Evolutionary conservation across 2,888 invertebrate genomes (phyloP), one percentile per base, ranked within the genome.

Genomic region (Pachliopta kotzebuea): DNA sequence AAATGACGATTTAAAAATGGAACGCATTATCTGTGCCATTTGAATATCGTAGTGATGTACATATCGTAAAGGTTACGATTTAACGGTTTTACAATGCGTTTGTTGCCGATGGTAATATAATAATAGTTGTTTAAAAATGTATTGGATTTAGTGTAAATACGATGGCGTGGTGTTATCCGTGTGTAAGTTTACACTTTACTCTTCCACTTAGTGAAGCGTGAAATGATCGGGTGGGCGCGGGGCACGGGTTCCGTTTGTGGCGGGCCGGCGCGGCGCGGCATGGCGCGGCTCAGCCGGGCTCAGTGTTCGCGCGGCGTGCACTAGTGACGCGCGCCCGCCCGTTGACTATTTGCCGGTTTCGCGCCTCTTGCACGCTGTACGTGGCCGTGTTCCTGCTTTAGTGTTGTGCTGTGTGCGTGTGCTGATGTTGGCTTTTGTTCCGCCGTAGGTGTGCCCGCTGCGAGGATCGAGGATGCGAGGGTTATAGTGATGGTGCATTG

Each of bases 401-500:
- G 80, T 80, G 80, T 81, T 77, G 76, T 77, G 74, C 77, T 78
- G 73, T 78, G 79, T 84, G 81, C n/a, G n/a, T 78, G 72, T 79
- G 78, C 79, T 86, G 76, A 87, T 83, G 75, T 73, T 69, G 70
- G 73, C 74, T 77, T 81, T 85, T 86, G 79, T 87, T 78, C 88
- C 79, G 86, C 75, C 85, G 78, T 87, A 89, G 89, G 89, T 88
- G 85, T 80, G 75, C 72, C 69, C 72, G 71, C 74, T 70, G 76
- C 77, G 71, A 77, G 82, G 81, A 80, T 81, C 75, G 74, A 81
- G 86, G 80, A 87, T 88, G 88, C 83, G 75, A 83, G 89, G 88
- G 89, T 85, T 84, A 79, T 84, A 86, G 90, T 90, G 90, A 83
- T 88, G 86, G 90, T 90, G 88, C 82, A 79, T 84, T 83, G 82